These are phyloP conservation scores for Anarrhichthys ocellatus DNA, from an alignment of 2,113 vertebrate species.

Conservation along the genomic window DNA sequence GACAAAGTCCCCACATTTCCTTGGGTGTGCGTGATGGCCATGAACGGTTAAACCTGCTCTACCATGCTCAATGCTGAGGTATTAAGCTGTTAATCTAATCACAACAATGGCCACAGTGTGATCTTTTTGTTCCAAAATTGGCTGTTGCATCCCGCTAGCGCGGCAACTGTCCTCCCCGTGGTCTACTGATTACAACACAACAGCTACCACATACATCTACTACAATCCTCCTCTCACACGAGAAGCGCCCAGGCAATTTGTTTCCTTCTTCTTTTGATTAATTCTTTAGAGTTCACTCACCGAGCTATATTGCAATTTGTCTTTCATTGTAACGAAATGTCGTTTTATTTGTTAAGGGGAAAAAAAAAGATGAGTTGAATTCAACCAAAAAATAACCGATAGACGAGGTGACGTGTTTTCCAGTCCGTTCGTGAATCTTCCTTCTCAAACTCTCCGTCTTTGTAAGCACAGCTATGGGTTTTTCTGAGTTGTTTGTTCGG, in stretches of 20 bases:
- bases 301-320: not conserved
- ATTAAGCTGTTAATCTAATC: not conserved
- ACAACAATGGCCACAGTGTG: not conserved
- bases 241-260: no score
- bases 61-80: no score
- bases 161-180: no score
- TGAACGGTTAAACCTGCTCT: not conserved
- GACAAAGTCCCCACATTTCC: not conserved
- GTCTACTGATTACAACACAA: no score
- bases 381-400: not conserved
- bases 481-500: not conserved
- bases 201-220: no score
- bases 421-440: not conserved
- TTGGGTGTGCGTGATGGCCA: not conserved
- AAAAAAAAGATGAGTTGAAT: not conserved
- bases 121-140: not conserved
- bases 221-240: no score
- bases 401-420: not conserved
- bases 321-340: not conserved
- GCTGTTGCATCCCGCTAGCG: not conserved
- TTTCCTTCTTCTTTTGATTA: no score
- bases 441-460: not conserved
- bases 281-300: no score
- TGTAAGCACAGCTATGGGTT: no score
- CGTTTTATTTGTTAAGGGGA: no score